Evolutionary conservation across 2,797 vertebrate species (phyloP), one percentile per base, ranked within the genome.

Genomic region (Sciurus vulgaris): DNA sequence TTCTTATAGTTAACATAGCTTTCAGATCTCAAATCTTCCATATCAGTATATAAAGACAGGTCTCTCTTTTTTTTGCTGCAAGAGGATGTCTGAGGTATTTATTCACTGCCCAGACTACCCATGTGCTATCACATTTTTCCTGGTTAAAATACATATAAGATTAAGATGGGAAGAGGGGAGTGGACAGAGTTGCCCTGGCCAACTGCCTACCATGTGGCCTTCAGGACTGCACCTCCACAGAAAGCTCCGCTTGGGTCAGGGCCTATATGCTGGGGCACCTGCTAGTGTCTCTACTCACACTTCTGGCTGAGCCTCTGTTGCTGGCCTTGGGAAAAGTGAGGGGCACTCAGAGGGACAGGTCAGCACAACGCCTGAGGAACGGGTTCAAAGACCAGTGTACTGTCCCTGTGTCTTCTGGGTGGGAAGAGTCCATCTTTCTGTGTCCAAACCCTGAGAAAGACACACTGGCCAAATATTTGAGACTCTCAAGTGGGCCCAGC

Each of bases 31-130:
- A 88, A 47, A 35, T 72, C 30, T 54, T 85, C 54, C 56, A 47
- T 33, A 69, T 56, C 49, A 92, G 51, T 49, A 61, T 14, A 78
- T 63, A 81, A 47, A 86, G 73, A 74, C 17, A 81, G 49, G 41
- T 33, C 38, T 38, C 38, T 38, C 38, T 38, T 38, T 38, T 38
- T 38, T 38, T 98, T 98, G 98, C 98, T 98, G 98, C 97, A 97
- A 98, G 98, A 97, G 98, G 98, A 98, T 97, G 8, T 98, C 94
- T 98, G 98, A 98, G 98, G 98, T 98, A 98, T 98, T 98, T 98
- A 97, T 97, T 97, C 98, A 98, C 98, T 89, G 98, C 98, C 98
- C 98, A 98, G 98, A 98, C 98, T 97, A 95, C 92, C 94, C 95
- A 81, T 96, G 96, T 97, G 97, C 97, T 98, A 98, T 97, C 98